Conservation (phyloP, 2,797 vertebrate species). For the Cygnus olor region DNA sequence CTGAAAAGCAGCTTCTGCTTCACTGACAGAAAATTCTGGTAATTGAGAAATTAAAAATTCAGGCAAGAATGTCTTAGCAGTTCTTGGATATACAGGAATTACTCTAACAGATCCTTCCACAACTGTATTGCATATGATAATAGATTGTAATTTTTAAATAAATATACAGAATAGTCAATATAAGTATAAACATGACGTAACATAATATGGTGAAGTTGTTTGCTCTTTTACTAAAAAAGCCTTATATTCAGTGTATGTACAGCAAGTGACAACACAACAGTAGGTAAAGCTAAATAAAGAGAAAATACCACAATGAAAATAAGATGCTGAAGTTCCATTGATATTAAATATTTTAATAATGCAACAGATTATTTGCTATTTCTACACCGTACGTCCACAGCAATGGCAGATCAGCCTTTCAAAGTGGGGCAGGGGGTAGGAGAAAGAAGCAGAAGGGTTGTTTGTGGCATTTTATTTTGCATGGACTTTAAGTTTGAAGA, state of each 20-base stretch:
- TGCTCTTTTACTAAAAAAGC: not conserved
- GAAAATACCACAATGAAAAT: not conserved
- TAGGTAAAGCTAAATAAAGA: not conserved
- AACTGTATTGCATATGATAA: not conserved
- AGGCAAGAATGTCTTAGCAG: not conserved
- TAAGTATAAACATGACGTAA: not conserved
- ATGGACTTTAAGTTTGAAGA: not conserved
- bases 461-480: not conserved
- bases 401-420: not conserved
- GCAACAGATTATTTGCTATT: not conserved
- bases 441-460: not conserved
- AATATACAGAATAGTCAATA: not conserved
- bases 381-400: not conserved
- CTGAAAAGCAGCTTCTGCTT: slow-evolving; percentile 29
- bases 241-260: not conserved
- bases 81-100: slow-evolving; percentile 1
- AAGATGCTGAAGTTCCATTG: not conserved
- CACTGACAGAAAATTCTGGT: not conserved
- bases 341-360: not conserved
- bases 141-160: not conserved
- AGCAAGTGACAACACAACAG: not conserved
- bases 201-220: not conserved
- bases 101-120: not conserved
- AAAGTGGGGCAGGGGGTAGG: not conserved
- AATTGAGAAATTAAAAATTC: slow-evolving; percentile 18